A percentile compares a stretch with the other conserved stretches of the same genome.
Conservation (phyloP, 2,797 vertebrate genomes). For the Tokudaia muenninki region DNA sequence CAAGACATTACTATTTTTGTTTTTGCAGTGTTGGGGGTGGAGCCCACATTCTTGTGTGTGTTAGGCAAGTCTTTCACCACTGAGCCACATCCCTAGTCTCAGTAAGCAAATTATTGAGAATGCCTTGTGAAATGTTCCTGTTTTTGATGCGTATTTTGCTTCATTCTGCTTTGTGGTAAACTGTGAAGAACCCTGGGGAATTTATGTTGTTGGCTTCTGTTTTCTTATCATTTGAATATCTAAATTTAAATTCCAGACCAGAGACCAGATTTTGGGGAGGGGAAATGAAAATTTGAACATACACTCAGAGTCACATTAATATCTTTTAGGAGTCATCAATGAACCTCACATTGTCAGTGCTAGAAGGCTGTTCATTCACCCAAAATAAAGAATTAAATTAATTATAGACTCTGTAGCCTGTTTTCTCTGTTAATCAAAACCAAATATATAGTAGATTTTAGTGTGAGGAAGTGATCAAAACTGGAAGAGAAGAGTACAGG, state of each 20-base stretch:
- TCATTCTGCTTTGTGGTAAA: background rate
- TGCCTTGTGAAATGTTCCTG: background rate
- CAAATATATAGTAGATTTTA: background rate
- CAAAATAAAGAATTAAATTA: background rate
- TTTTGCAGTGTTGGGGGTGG: background rate
- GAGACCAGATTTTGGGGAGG: background rate
- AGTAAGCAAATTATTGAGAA: background rate
- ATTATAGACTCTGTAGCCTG: background rate
- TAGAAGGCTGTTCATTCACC: background rate
- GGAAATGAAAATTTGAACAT: background rate
- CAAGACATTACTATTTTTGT: background rate
- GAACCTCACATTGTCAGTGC: background rate
- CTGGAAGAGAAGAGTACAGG: background rate
- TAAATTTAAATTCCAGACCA: slow-evolving; percentile 3
- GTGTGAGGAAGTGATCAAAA: background rate
- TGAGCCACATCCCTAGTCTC: background rate
- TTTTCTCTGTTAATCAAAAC: slow-evolving; percentile 45
- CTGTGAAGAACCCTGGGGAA: background rate
- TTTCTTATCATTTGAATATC: slow-evolving; percentile 30
- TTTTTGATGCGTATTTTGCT: background rate
- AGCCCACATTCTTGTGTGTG: background rate
- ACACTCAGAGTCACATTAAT: background rate
- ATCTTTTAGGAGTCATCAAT: background rate
- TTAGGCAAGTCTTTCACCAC: background rate
- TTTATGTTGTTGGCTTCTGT: background rate